Conservation (phyloP, 92 coral and sea anemone species). For the Palythoa grandiflora region DNA sequence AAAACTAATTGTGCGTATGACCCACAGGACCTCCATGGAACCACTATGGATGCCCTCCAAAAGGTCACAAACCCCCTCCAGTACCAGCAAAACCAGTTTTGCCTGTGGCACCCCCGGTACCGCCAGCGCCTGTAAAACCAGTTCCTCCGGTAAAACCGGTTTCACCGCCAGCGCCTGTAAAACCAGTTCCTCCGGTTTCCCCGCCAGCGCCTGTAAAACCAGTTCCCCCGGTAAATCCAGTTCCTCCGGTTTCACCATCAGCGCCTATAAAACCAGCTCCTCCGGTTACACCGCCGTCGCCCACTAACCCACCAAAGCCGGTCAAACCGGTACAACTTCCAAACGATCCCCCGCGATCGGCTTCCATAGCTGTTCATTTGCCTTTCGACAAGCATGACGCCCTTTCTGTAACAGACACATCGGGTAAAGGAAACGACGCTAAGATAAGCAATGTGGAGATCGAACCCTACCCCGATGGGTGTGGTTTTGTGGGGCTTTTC, state of each 20-base stretch:
- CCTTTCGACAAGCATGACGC: slow-evolving; percentile 75
- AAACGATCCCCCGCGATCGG: slow-evolving; percentile 50
- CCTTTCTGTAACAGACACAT: slow-evolving; percentile 63
- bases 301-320: slow-evolving; percentile 25
- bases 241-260: slow-evolving; percentile 36
- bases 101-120: background rate
- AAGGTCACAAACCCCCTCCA: slow-evolving; percentile 69
- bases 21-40: slow-evolving; percentile 54
- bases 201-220: slow-evolving; percentile 45
- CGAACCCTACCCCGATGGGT: slow-evolving; percentile 58
- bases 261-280: slow-evolving; percentile 27
- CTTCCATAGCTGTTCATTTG: slow-evolving; percentile 57
- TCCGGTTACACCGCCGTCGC: slow-evolving; percentile 4
- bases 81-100: slow-evolving; percentile 39
- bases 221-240: slow-evolving; percentile 18
- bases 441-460: slow-evolving; percentile 64
- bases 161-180: slow-evolving; percentile 34
- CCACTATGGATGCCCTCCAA: slow-evolving; percentile 77
- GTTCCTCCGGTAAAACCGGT: background rate
- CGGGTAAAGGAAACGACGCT: slow-evolving; percentile 76
- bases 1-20: background rate
- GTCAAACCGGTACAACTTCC: slow-evolving; percentile 29
- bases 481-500: slow-evolving; percentile 79
- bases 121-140: slow-evolving; percentile 27
- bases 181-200: slow-evolving; percentile 31